Conservation (phyloP, 2,797 vertebrate species). For the Otus scops region DNA sequence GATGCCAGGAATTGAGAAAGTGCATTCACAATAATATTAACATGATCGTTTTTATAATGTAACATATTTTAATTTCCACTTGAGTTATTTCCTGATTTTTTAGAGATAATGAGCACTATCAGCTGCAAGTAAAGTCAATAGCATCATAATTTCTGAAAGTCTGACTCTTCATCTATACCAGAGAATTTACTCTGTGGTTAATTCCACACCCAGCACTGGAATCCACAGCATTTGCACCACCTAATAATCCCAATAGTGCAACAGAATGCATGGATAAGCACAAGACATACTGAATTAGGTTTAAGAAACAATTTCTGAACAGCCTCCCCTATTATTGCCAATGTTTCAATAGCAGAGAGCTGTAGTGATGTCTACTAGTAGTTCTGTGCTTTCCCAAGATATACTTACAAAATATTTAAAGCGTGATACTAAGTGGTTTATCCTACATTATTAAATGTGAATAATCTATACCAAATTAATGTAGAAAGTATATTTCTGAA, state of each 20-base stretch:
- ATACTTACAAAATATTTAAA: background rate
- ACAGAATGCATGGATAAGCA: background rate
- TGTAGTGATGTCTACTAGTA: background rate
- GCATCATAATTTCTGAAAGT: background rate
- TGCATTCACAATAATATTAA: background rate
- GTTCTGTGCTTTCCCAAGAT: background rate
- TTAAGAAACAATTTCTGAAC: background rate
- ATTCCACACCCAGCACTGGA: background rate
- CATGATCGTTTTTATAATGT: background rate
- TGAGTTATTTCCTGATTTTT: background rate
- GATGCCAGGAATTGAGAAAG: background rate
- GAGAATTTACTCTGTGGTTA: accelerated
- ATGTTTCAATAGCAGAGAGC: background rate
- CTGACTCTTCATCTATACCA: background rate
- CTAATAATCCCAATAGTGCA: background rate
- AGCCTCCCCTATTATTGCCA: background rate
- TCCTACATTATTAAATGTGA: background rate
- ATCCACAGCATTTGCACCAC: background rate
- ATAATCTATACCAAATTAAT: background rate
- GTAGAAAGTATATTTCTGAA: background rate
- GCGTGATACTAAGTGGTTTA: background rate
- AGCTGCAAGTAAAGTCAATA: background rate
- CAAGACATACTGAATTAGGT: background rate
- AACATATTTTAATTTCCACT: background rate
- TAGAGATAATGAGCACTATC: background rate